These are phyloP conservation scores for Ligdia adustata DNA, from an alignment of 2,888 invertebrate genomes.

Conservation along the genomic window DNA sequence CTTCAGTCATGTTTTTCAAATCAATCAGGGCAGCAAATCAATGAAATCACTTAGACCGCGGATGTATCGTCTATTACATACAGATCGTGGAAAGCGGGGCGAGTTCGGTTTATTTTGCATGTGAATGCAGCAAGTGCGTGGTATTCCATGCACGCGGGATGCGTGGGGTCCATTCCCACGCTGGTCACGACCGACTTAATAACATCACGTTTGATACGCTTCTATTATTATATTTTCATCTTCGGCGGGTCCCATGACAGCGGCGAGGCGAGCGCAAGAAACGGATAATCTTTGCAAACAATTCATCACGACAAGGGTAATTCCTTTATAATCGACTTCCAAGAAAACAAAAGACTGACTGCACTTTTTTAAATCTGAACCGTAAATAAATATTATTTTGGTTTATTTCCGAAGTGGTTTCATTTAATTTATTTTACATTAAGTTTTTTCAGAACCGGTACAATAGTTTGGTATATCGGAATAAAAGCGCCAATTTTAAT, in stretches of 20 bases:
- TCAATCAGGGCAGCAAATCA: no score
- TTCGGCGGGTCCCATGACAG: slow-evolving; percentile 75
- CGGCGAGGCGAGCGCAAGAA: slow-evolving; percentile 53
- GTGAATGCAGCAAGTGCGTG: slow-evolving; percentile 50
- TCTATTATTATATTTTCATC: slow-evolving; percentile 84
- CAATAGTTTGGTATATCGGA: no score
- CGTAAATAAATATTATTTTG: no score
- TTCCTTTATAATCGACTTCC: no score
- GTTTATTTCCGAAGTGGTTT: no score
- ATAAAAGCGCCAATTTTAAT: no score
- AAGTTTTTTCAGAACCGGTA: no score
- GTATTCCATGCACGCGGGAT: slow-evolving; percentile 70
- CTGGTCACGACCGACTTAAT: slow-evolving; percentile 80
- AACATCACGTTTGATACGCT: slow-evolving; percentile 84
- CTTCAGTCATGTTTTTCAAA: no score
- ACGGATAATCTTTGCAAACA: neutral
- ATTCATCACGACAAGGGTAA: no score
- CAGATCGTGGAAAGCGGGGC: slow-evolving; percentile 53
- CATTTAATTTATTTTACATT: no score
- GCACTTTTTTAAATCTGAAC: no score
- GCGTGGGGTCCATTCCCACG: slow-evolving; percentile 67
- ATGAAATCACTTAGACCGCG: slow-evolving; percentile 37
- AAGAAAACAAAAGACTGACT: no score
- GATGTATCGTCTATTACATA: slow-evolving; percentile 57
- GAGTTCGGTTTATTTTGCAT: slow-evolving; percentile 72